Percentiles rank a stretch among this genome's conserved stretches.
Conservation (phyloP, 1,140 invertebrate genomes). For the Cryptotermes secundus region DNA sequence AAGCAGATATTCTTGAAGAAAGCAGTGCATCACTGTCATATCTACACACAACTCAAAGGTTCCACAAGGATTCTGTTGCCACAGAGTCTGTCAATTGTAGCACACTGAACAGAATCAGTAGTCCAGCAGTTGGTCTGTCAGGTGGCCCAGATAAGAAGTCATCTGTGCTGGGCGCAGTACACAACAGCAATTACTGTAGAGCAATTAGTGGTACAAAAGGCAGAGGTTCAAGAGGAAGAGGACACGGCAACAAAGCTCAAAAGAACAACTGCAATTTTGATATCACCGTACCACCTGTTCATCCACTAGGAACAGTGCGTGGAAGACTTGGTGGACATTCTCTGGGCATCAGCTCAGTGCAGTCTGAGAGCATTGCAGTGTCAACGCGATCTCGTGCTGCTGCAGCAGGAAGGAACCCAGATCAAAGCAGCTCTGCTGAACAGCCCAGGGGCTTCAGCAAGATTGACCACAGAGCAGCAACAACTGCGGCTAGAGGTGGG, state of each 20-base stretch:
- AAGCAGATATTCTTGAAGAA: neutral
- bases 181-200: neutral
- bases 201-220: neutral
- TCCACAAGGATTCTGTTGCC: neutral
- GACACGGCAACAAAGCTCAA: neutral
- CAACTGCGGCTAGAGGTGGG: neutral
- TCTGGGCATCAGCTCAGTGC: neutral
- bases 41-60: neutral
- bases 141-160: neutral
- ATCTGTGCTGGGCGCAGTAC: neutral
- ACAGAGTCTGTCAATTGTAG: neutral
- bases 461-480: slow-evolving; percentile 12
- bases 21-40: neutral
- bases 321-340: neutral
- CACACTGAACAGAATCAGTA: neutral
- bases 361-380: neutral
- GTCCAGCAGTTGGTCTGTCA: neutral
- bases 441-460: neutral
- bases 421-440: neutral
- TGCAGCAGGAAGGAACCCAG: neutral
- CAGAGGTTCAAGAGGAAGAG: neutral
- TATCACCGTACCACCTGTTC: neutral
- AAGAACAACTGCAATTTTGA: neutral
- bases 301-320: neutral
- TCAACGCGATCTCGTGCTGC: neutral